A percentile compares a stretch with the other conserved stretches of the same genome.
These are phyloP conservation scores for Narcine bancroftii DNA, from an alignment of 2,113 vertebrate genomes.

Conservation along the genomic window DNA sequence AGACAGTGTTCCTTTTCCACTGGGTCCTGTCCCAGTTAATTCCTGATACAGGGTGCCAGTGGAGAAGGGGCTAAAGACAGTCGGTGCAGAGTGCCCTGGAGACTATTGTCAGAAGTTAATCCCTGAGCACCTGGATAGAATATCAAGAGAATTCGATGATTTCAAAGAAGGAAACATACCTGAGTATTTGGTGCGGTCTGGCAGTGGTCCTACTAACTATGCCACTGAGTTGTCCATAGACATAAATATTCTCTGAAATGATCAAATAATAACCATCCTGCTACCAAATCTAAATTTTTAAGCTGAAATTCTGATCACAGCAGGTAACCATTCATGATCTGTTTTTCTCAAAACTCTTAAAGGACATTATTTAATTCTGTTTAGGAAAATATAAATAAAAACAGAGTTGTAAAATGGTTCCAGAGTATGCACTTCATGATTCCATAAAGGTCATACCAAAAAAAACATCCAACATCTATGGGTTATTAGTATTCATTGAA, in stretches of 20 bases:
- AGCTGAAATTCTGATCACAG: neutral
- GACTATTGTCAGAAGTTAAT: too few relatives aligned
- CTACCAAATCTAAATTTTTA: neutral
- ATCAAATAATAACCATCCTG: neutral
- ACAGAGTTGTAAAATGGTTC: neutral
- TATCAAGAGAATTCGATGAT: too few relatives aligned
- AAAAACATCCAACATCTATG: constrained; percentile 34
- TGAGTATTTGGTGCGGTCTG: too few relatives aligned
- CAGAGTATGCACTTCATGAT: neutral
- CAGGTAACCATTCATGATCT: neutral
- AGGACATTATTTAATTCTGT: neutral
- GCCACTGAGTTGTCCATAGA: too few relatives aligned
- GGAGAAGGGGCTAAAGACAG: too few relatives aligned
- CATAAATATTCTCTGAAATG: neutral
- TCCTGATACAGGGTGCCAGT: too few relatives aligned
- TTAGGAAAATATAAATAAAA: neutral
- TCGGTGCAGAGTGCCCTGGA: too few relatives aligned
- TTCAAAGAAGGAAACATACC: too few relatives aligned
- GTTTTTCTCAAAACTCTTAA: neutral
- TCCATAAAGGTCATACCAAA: neutral
- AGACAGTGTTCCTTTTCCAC: too few relatives aligned
- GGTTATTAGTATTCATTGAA: constrained; percentile 40
- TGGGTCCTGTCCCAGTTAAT: too few relatives aligned
- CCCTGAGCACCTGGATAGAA: too few relatives aligned
- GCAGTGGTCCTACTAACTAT: too few relatives aligned